Conservation (phyloP, 2,888 invertebrate species). For the Cataglyphis albicans region DNA sequence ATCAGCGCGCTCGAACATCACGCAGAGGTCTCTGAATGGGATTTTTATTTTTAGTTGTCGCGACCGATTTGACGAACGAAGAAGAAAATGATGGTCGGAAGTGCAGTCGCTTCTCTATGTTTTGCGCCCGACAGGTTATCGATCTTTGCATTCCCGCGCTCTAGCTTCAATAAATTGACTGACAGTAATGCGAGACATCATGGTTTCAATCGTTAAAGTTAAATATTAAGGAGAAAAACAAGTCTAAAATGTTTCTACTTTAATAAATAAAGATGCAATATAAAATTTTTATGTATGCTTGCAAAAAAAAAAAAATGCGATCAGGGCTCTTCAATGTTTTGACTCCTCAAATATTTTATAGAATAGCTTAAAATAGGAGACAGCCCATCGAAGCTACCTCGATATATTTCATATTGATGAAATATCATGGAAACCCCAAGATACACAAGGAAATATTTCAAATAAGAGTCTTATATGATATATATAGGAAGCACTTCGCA, state of each 20-base stretch:
- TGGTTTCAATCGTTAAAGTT: background rate
- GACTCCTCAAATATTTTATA: background rate
- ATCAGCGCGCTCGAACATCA: constrained; percentile 5
- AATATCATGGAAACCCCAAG: background rate
- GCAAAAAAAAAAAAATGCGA: background rate
- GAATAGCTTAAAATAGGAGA: constrained; percentile 16
- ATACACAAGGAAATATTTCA: constrained; percentile 6
- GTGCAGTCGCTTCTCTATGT: constrained; percentile 18
- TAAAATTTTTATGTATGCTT: background rate
- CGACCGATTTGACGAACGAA: constrained; percentile 36
- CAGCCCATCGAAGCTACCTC: background rate
- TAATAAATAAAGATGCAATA: background rate
- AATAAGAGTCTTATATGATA: constrained; percentile 1
- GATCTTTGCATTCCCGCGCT: constrained; percentile 10
- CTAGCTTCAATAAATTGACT: constrained; percentile 15
- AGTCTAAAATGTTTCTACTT: background rate
- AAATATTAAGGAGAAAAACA: background rate
- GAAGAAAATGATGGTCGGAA: constrained; percentile 46
- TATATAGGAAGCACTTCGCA: background rate
- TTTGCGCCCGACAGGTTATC: background rate
- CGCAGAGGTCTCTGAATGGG: constrained; percentile 4
- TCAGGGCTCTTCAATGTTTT: background rate
- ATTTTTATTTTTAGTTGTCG: constrained; percentile 48
- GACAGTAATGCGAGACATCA: constrained; percentile 30
- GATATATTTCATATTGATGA: background rate